These are phyloP conservation scores for Pangasius sanitwongsei DNA, from an alignment of 2,797 vertebrate species.

Conservation along the genomic window DNA sequence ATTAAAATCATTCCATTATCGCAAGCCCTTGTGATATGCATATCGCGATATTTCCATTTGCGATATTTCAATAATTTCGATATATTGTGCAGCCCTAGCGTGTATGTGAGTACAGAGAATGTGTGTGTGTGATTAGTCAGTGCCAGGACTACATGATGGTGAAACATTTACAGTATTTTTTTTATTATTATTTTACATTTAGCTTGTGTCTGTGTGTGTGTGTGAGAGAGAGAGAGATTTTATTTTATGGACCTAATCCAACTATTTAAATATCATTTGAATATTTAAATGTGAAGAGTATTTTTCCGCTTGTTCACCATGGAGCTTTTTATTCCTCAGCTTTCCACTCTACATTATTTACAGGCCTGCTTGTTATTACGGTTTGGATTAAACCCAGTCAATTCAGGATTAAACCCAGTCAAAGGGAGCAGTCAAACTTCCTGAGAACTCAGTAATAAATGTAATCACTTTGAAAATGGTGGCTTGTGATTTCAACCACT, in stretches of 20 bases:
- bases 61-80: too few relatives aligned
- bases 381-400: conserved; percentile 1
- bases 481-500: neutral
- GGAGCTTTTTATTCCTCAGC: neutral
- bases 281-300: neutral
- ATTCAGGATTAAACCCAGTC: neutral
- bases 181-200: neutral
- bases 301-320: neutral
- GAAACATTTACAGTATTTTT: neutral
- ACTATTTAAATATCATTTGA: neutral
- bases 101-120: neutral
- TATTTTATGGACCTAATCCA: neutral
- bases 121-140: neutral
- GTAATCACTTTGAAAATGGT: neutral
- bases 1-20: too few relatives aligned
- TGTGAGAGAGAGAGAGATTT: too few relatives aligned
- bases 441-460: neutral
- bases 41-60: too few relatives aligned
- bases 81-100: too few relatives aligned
- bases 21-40: too few relatives aligned
- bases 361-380: neutral
- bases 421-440: neutral
- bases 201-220: neutral
- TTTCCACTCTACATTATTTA: neutral
- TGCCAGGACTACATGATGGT: neutral